Conservation (phyloP, 2,113 vertebrate species). For the Bos indicus region DNA sequence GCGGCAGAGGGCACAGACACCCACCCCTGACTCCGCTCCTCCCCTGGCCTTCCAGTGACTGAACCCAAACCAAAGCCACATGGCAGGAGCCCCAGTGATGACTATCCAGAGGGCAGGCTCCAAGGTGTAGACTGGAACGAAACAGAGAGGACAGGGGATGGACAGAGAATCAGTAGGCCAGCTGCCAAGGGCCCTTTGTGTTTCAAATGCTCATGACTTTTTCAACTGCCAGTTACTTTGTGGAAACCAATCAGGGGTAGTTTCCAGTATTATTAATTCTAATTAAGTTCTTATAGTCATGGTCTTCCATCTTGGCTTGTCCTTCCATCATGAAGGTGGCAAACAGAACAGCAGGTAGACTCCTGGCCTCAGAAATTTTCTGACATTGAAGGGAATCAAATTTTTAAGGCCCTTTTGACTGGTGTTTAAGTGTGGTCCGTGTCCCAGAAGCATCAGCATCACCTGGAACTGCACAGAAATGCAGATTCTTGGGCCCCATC, state of each 20-base stretch:
- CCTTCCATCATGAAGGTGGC: neutral
- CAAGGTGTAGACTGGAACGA: neutral
- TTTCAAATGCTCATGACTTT: neutral
- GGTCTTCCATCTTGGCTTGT: too few relatives aligned
- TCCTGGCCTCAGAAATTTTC: neutral
- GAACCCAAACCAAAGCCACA: neutral
- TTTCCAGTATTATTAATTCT: neutral
- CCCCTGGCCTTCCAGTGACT: neutral
- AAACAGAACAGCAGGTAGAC: neutral
- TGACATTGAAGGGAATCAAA: neutral
- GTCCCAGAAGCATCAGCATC: neutral
- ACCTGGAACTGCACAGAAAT: neutral
- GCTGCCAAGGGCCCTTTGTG: neutral
- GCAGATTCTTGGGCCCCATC: neutral
- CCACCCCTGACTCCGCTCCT: neutral
- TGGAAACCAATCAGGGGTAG: neutral
- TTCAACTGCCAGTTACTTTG: neutral
- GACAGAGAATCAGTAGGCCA: neutral
- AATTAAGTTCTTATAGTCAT: neutral
- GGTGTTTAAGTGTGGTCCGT: neutral
- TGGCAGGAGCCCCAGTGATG: neutral
- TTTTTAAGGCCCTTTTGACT: neutral
- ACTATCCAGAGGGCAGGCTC: neutral
- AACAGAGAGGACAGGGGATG: neutral
- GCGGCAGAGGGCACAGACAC: neutral